Base-by-base conservation (phyloP, 2,113 vertebrate genomes). In the Eurypyga helias region DNA sequence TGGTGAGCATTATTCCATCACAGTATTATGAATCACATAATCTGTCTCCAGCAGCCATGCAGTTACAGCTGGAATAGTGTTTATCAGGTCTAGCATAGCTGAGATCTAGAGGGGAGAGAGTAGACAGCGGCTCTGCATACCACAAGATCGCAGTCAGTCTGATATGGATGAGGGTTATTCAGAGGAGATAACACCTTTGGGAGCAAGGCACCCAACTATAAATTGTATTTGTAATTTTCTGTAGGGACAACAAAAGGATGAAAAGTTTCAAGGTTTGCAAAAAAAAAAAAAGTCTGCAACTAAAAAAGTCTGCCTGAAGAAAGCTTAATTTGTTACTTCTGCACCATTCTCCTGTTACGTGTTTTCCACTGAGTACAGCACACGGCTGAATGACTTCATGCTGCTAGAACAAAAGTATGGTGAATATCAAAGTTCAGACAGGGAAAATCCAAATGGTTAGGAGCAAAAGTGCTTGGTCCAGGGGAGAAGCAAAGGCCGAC, bases 11-110 rank as follows among this genome's bases (percentile, higher is more conserved):
- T 49, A 36, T 54, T 65, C 12, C 7, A 8, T 29, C 36, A 62
- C 26, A 20, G 49, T 8, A 28, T 81, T 62, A 72, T 33, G 43
- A 76, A 87, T 36, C 7, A 2, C n/a, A 21, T 46, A 38, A 65
- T 67, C 49, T 49, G 43, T 57, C 41, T 57, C 51, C 51, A 60
- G 29, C 9, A 4, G 61, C 60, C 10, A 1, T n/a, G 36, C n/a
- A 11, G 46, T 73, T 89, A 87, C 58, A 89, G 33, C 78, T 75
- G 89, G 96, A 97, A 96, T 17, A 67, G 87, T 57, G 80, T 97
- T 97, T 89, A 88, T 64, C 43, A 51, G 70, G 54, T 97, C 61
- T 91, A 60, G 64, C 84, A 66, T 93, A 91, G 64, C 83, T 81
- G 75, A 96, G 94, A 97, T 93, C 67, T 66, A 24, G 69, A 62